These are phyloP conservation scores for Neolamprologus fasciatus DNA, from an alignment of 2,113 vertebrate genomes.

Conservation along the genomic window DNA sequence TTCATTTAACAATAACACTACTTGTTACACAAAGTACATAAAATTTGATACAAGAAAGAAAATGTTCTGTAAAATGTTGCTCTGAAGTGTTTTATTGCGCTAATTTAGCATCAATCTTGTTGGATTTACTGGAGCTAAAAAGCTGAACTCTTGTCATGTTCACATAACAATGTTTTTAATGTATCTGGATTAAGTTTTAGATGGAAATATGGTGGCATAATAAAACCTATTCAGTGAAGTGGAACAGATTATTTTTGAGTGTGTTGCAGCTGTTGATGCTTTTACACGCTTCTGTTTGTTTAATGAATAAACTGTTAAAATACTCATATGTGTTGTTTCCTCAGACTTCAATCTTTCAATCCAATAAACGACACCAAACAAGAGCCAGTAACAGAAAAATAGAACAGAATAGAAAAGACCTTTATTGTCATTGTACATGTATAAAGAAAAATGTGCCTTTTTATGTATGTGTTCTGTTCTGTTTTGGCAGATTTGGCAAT, in stretches of 20 bases:
- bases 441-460: not conserved
- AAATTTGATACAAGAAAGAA: not conserved
- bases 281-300: not conserved
- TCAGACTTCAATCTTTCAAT: not conserved
- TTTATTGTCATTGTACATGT: not conserved
- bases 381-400: not conserved
- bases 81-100: fast-evolving
- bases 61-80: not conserved
- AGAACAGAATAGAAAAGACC: not conserved
- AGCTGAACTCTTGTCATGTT: not conserved
- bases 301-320: not conserved
- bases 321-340: not conserved
- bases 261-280: not conserved
- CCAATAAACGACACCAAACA: not conserved
- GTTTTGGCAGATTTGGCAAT: not conserved
- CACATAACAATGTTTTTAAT: not conserved
- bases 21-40: not conserved
- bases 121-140: not conserved
- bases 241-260: not conserved
- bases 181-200: fast-evolving
- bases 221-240: not conserved
- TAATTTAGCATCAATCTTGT: not conserved
- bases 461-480: not conserved
- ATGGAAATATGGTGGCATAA: not conserved
- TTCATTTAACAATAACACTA: not conserved